These are phyloP conservation scores for Sebastes schlegelii DNA, from an alignment of 2,113 vertebrate genomes.

Conservation along the genomic window DNA sequence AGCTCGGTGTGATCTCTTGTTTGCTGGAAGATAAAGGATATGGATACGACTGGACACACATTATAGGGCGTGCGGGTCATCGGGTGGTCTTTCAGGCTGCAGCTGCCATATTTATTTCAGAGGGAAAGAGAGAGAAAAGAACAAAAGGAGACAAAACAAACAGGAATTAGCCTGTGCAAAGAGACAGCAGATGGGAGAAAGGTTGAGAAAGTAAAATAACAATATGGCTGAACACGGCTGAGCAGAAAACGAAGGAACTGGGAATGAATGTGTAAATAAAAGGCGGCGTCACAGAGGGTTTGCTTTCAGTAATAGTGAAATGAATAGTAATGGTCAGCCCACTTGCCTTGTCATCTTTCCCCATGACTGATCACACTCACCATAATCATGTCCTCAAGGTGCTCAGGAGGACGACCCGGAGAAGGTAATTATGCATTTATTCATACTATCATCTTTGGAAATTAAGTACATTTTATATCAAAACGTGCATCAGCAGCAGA, in stretches of 20 bases:
- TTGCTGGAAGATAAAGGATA: conserved; percentile 51
- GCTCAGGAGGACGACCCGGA: conserved; percentile 9
- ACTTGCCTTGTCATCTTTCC: conserved; percentile 40
- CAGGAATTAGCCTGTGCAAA: conserved; percentile 25
- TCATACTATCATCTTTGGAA: conserved; percentile 38
- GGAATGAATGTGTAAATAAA: conserved; percentile 13
- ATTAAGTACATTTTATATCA: conserved; percentile 8
- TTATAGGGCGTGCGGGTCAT: conserved; percentile 32
- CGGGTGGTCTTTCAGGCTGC: conserved; percentile 45
- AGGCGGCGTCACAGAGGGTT: conserved; percentile 5
- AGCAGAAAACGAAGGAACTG: conserved; percentile 17
- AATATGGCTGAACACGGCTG: background rate
- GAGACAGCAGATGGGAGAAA: conserved; percentile 40
- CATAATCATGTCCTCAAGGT: conserved; percentile 26
- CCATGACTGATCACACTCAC: conserved; percentile 32
- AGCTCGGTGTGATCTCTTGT: conserved; percentile 26
- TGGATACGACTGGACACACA: conserved; percentile 46
- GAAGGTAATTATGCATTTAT: conserved; percentile 11
- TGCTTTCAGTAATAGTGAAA: conserved; percentile 34
- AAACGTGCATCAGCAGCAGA: conserved; percentile 18
- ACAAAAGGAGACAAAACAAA: background rate
- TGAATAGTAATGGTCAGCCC: conserved; percentile 46
- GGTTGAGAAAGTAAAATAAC: conserved; percentile 12
- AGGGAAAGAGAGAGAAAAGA: conserved; percentile 3
- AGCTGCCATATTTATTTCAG: conserved; percentile 55